These are phyloP conservation scores for Microcebus griseorufus DNA, from an alignment of 2,113 vertebrate genomes.

Conservation along the genomic window DNA sequence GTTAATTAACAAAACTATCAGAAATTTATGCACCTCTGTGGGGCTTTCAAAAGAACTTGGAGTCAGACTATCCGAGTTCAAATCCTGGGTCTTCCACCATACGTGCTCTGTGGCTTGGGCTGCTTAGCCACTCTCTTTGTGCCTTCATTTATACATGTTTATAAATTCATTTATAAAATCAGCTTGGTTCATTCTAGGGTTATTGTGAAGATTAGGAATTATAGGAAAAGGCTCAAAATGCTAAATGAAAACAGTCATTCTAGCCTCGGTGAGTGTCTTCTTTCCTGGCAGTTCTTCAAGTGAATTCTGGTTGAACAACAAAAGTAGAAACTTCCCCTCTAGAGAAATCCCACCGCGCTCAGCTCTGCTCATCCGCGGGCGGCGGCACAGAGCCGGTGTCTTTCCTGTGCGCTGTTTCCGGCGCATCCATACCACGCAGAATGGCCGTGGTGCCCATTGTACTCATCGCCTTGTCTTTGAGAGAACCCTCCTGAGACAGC, in stretches of 20 bases:
- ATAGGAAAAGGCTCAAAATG: background rate
- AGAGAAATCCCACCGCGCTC: accelerated
- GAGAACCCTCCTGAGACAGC: accelerated
- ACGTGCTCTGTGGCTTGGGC: accelerated
- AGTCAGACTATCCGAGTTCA: accelerated
- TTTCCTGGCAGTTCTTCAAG: background rate
- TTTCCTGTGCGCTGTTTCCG: accelerated
- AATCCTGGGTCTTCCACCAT: too few relatives aligned
- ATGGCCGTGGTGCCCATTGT: accelerated
- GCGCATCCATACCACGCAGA: accelerated
- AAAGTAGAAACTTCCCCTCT: background rate
- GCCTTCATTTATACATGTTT: background rate
- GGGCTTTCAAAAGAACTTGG: background rate
- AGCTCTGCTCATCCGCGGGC: background rate
- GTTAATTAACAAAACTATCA: background rate
- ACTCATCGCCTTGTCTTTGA: accelerated
- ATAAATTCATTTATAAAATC: background rate
- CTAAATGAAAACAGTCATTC: background rate
- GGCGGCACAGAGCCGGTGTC: accelerated
- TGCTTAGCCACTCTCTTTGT: background rate
- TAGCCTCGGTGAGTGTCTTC: background rate
- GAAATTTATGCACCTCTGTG: background rate
- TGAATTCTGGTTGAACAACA: background rate
- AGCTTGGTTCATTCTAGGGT: background rate
- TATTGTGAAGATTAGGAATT: background rate